Percentiles rank a stretch among this genome's conserved stretches.
Evolutionary conservation across 1,140 invertebrate species (phyloP).

Genomic region (Eufriesea mexicana): DNA sequence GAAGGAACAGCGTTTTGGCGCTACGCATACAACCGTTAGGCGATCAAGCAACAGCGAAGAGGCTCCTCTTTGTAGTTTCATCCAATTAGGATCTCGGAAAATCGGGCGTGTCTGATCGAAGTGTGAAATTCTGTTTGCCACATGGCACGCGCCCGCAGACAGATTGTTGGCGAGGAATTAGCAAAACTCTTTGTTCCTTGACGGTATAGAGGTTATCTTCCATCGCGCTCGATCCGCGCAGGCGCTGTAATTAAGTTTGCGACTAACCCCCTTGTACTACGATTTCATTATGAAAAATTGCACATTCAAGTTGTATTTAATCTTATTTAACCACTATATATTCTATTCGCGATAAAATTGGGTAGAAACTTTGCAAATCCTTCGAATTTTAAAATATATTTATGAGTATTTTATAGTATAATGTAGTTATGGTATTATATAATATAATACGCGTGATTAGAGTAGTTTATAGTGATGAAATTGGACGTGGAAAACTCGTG

Average conservation of each 20-base stretch:
- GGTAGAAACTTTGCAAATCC: too few species aligned
- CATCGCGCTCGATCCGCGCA: background rate
- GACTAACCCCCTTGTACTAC: background rate
- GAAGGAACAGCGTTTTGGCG: background rate
- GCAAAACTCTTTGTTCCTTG: constrained; percentile 3
- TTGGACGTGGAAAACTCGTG: too few species aligned
- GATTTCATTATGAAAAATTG: background rate
- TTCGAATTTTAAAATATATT: too few species aligned
- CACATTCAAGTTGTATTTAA: too few species aligned
- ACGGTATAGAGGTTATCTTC: background rate
- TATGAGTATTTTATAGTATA: too few species aligned
- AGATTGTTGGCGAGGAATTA: constrained; percentile 60
- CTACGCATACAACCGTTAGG: constrained; percentile 27
- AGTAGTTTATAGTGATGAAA: too few species aligned
- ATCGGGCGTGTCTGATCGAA: constrained; percentile 63
- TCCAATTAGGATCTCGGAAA: constrained; percentile 65
- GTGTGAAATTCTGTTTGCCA: constrained; percentile 71
- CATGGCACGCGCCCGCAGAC: constrained; percentile 69
- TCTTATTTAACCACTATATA: too few species aligned
- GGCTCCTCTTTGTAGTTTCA: constrained; percentile 54
- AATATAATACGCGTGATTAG: too few species aligned
- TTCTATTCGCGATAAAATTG: too few species aligned
- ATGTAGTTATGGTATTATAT: too few species aligned
- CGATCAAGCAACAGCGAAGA: constrained; percentile 45
- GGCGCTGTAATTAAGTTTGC: background rate